Base-by-base conservation (phyloP, 2,888 invertebrate species). In the Drosophila demipolita region DNA sequence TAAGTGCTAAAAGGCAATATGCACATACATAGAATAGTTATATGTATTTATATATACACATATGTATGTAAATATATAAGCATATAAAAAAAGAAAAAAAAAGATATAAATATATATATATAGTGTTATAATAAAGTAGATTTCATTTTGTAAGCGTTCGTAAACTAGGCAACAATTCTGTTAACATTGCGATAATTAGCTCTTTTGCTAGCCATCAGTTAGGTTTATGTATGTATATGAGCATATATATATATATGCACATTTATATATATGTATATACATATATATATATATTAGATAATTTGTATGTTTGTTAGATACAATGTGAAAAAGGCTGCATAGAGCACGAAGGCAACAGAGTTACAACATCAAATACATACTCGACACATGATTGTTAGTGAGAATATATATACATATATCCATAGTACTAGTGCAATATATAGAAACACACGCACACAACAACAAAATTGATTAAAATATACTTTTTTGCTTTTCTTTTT, bases 301-400 rank as follows among this genome's bases (percentile, higher is more conserved):
- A 69, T 74, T 82, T 86, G 64, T 73, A 70, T 69, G 66, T 81
- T 82, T 69, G 68, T 81, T 82, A 71, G 64, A 73, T 87, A 86
- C 72, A 69, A 60, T 83, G 82, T 74, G 86, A 80, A 79, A 75
- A 90, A 87, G 87, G 90, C 87, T 87, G 90, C 90, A 80, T 84
- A 90, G 89, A 87, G 89, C 87, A 82, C 84, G 66, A 87, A 87
- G 90, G 87, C 87, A 87, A 90, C 87, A 87, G 90, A 87, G 87
- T 89, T 87, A 87, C 87, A 90, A 87, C 87, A 90, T 89, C 84
- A 79, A 76, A 87, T 80, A 76, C 67, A 63, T 82, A 71, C 66
- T 78, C 75, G 66, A 78, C 73, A 81, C 60, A 45, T 32, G 45
- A 45, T 32, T 36, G 33, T 61, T 36, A 50, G 42, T 15, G n/a